Conservation (phyloP, 1,140 invertebrate genomes). For the Halesus radiatus region DNA sequence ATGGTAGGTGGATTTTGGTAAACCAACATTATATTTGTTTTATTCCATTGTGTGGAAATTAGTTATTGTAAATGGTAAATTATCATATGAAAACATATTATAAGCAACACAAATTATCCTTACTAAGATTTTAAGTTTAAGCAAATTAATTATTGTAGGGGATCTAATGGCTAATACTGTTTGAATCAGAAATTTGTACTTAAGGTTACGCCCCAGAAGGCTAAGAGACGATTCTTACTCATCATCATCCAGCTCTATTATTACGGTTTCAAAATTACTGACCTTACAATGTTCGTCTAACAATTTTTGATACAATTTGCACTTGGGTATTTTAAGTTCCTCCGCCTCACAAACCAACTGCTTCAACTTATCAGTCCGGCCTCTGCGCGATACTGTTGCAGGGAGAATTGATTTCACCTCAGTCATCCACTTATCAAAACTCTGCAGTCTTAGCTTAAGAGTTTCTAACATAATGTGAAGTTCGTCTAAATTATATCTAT, state of each 20-base stretch:
- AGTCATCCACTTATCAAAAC: slow-evolving; percentile 92
- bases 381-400: slow-evolving; percentile 77
- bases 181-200: slow-evolving; percentile 52
- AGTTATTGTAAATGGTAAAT: background rate
- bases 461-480: slow-evolving; percentile 90
- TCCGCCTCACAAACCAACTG: slow-evolving; percentile 66
- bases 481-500: slow-evolving; percentile 95
- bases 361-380: slow-evolving; percentile 77
- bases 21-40: no score
- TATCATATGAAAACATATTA: background rate
- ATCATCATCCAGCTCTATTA: slow-evolving; percentile 65
- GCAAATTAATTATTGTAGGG: background rate
- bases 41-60: background rate
- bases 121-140: background rate
- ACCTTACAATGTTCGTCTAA: slow-evolving; percentile 65
- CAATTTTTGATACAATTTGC: slow-evolving; percentile 63
- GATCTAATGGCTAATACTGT: slow-evolving; percentile 50
- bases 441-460: slow-evolving; percentile 91
- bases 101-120: background rate
- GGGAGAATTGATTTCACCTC: slow-evolving; percentile 88
- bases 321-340: slow-evolving; percentile 69
- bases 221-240: slow-evolving; percentile 4
- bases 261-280: slow-evolving; percentile 62
- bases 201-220: slow-evolving; percentile 30
- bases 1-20: no score